Conservation (phyloP, 1,140 invertebrate species). For the Brachionus manjavacas region DNA sequence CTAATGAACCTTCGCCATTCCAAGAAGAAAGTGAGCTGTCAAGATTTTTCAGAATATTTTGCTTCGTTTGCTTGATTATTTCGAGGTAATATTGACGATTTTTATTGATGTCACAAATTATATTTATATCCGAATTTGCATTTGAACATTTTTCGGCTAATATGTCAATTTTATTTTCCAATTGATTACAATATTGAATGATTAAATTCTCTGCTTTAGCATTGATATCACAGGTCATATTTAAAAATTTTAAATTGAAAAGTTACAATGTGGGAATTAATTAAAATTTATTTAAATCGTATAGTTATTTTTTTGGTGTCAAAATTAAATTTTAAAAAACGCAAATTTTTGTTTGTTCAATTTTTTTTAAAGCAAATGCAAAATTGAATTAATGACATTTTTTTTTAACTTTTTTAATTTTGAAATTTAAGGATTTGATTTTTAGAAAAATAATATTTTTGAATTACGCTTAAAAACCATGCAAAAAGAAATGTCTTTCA, state of each 20-base stretch:
- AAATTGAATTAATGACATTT: too few relatives aligned
- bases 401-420: too few relatives aligned
- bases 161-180: background rate
- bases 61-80: background rate
- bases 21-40: background rate
- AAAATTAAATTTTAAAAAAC: background rate
- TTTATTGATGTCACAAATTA: background rate
- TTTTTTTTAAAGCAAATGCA: too few relatives aligned
- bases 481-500: too few relatives aligned
- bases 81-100: background rate
- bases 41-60: background rate
- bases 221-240: background rate
- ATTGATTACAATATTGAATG: background rate
- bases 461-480: too few relatives aligned
- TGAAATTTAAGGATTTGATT: too few relatives aligned
- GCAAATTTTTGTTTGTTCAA: background rate
- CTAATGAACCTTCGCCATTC: background rate
- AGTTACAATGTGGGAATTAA: background rate
- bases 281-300: too few relatives aligned
- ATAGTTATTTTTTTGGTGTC: background rate
- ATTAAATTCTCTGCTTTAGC: background rate
- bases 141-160: background rate
- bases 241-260: background rate
- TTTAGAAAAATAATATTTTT: too few relatives aligned
- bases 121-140: background rate